Base-by-base conservation (phyloP, 2,797 vertebrate genomes). In the Platalea minor region DNA sequence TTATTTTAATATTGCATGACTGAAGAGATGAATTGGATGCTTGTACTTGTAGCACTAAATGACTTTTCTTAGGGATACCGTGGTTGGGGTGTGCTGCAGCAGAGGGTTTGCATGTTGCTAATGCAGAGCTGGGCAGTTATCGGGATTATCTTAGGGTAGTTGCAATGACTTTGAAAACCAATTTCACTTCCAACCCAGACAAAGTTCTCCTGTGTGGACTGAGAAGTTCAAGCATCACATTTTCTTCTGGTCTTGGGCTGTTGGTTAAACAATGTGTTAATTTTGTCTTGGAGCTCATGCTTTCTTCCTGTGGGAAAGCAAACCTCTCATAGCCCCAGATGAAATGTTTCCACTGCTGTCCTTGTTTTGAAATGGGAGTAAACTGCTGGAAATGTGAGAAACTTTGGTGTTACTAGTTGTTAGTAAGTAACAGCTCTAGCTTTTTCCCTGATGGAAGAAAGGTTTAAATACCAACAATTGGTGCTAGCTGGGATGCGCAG, bases 81-180 rank as follows among this genome's bases (percentile, higher is more conserved):
- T 1, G 0, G 48, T 17, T 13, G 46, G 48, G 29, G 10, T 1
- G 16, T 26, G 41, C 51, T 51, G 16, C 3, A 5, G 35, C 1
- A 1, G 3, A 10, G 11, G 7, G 18, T 63, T 57, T 73, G 57
- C 0, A 0, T 7, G 43, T 5, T 26, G 6, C 35, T 65, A 1
- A 0, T 2, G 5, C 21, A 20, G 57, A 59, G 39, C 8, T 3
- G 10, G 48, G 25, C 2, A 1, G 21, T n/a, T 41, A 1, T 4
- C 2, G 1, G 72, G 20, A 13, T 59, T 63, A 11, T 33, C 1
- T 51, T 17, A 59, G 2, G 28, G 56, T 17, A 2, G 18, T 18
- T 43, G 54, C n/a, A 53, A 14, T 45, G 17, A 16, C 37, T 83
- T 63, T 51, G 63, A 65, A 63, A 76, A 31, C 5, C 13, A 2